A percentile compares a stretch with the other conserved stretches of the same genome.
Conservation (phyloP, 2,888 invertebrate genomes). For the Lycocerus yunnanus region DNA sequence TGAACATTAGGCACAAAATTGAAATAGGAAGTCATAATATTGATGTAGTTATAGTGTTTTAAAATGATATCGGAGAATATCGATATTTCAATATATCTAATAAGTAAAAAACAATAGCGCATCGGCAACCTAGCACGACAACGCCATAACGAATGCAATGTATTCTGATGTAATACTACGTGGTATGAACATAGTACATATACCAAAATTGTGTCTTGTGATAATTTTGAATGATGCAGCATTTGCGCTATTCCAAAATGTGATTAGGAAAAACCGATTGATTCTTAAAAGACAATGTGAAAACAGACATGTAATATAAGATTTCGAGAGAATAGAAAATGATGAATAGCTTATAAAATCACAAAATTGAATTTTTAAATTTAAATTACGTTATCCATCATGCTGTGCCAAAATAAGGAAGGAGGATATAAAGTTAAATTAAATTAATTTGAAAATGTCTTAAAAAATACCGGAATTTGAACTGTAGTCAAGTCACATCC, state of each 20-base stretch:
- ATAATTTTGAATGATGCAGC: not conserved
- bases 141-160: not conserved
- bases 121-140: not conserved
- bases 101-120: not conserved
- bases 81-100: not conserved
- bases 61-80: not conserved
- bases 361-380: not conserved
- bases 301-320: not conserved
- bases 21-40: not conserved
- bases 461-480: not conserved
- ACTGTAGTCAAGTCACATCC: slow-evolving; percentile 47
- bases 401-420: not conserved
- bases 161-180: not conserved
- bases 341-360: slow-evolving; percentile 2
- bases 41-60: not conserved
- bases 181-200: too few relatives aligned
- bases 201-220: not conserved
- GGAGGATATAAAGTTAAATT: not conserved
- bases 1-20: not conserved
- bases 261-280: not conserved
- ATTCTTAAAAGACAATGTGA: not conserved
- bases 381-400: slow-evolving; percentile 3
- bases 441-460: slow-evolving; percentile 1
- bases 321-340: not conserved
- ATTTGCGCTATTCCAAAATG: not conserved